phyloP scores from a whole-genome alignment of 2,797 vertebrate genomes.

The Darevskia nairensis region DNA sequence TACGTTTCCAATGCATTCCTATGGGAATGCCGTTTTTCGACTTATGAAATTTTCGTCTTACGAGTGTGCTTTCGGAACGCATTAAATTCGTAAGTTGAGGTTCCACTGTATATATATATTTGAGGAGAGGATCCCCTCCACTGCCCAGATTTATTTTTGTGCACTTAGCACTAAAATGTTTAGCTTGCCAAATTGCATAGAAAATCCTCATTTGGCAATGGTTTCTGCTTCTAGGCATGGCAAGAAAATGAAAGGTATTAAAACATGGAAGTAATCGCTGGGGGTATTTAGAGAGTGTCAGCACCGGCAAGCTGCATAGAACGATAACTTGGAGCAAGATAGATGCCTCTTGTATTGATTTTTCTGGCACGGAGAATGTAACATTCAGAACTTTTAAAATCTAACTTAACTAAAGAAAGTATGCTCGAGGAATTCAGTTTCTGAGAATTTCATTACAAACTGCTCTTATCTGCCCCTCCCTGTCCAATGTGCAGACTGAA shows the following conservation, averaged over 20 bases:
- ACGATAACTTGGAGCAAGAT: slow-evolving; percentile 50
- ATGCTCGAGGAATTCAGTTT: slow-evolving; percentile 1
- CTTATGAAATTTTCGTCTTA: no score
- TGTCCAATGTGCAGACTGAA: neutral
- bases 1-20: no score
- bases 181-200: slow-evolving; percentile 44
- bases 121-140: slow-evolving; percentile 32
- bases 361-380: slow-evolving; percentile 34
- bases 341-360: slow-evolving; percentile 38
- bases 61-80: no score
- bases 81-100: no score
- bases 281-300: slow-evolving; percentile 57
- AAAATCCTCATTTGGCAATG: slow-evolving; percentile 20
- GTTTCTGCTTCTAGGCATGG: slow-evolving; percentile 43
- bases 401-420: neutral
- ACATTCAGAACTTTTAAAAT: neutral
- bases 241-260: slow-evolving; percentile 53
- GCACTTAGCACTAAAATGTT: slow-evolving; percentile 42
- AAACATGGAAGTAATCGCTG: slow-evolving; percentile 54
- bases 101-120: slow-evolving; percentile 3
- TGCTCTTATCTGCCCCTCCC: neutral
- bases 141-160: slow-evolving; percentile 26
- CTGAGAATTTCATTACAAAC: neutral
- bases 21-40: no score
- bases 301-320: slow-evolving; percentile 44